These are phyloP conservation scores for Dasyornis broadbenti DNA, from an alignment of 2,113 vertebrate species.

Conservation along the genomic window DNA sequence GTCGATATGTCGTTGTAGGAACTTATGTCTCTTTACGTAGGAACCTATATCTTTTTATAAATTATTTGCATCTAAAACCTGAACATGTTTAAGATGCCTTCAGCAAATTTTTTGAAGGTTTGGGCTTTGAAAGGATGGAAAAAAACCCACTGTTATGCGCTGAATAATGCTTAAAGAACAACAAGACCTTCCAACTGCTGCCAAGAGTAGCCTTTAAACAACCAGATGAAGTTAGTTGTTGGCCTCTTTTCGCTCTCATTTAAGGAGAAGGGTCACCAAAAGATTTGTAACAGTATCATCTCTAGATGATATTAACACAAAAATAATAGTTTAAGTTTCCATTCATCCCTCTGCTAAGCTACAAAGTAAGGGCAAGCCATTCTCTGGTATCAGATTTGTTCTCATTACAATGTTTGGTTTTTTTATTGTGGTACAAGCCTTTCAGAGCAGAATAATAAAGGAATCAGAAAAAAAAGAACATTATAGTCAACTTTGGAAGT, in stretches of 20 bases:
- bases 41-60: background rate
- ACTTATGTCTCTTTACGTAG: background rate
- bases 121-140: background rate
- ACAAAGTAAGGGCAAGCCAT: background rate
- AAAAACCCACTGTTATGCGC: background rate
- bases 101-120: background rate
- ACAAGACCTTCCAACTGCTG: background rate
- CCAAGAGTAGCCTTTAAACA: background rate
- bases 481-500: background rate
- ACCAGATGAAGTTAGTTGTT: background rate
- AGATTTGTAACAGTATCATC: background rate
- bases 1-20: background rate
- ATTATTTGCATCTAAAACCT: background rate
- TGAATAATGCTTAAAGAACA: background rate
- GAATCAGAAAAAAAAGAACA: background rate
- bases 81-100: background rate
- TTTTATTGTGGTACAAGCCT: background rate
- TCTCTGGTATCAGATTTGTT: background rate
- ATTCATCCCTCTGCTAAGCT: background rate
- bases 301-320: background rate
- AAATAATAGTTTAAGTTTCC: background rate
- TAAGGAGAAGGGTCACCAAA: background rate
- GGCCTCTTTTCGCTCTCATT: background rate
- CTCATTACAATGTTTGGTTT: background rate
- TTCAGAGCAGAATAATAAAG: background rate